Conservation (phyloP, 2,113 vertebrate genomes). For the Polypterus bichir region DNA sequence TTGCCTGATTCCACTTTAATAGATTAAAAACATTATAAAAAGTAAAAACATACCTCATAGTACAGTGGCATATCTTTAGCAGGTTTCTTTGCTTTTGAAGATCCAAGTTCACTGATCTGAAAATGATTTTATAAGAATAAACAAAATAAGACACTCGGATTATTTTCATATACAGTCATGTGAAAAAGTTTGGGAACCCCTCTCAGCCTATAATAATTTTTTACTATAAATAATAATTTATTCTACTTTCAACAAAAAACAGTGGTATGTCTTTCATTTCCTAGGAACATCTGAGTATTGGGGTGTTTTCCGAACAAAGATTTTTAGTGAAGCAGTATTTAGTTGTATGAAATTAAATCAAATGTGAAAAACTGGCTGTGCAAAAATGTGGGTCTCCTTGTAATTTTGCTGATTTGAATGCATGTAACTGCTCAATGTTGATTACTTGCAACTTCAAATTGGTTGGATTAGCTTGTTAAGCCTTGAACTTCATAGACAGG, state of each 20-base stretch:
- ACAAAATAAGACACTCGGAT: neutral
- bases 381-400: too few relatives aligned
- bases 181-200: neutral
- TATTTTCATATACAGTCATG: neutral
- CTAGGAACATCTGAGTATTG: neutral
- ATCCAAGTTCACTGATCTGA: constrained; percentile 57
- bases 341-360: too few relatives aligned
- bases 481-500: too few relatives aligned
- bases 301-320: too few relatives aligned
- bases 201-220: neutral
- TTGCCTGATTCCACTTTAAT: neutral
- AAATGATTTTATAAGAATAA: constrained; percentile 8
- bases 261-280: neutral
- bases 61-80: constrained; percentile 38
- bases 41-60: constrained; percentile 53
- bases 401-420: too few relatives aligned
- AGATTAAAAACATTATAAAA: neutral
- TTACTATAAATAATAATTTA: neutral
- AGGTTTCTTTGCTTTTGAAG: constrained; percentile 51
- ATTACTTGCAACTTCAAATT: too few relatives aligned
- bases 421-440: too few relatives aligned
- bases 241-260: neutral
- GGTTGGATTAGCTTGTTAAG: too few relatives aligned
- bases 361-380: too few relatives aligned
- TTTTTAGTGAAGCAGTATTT: too few relatives aligned